Conservation (phyloP, 2,888 invertebrate genomes). For the Limnephilus marmoratus region DNA sequence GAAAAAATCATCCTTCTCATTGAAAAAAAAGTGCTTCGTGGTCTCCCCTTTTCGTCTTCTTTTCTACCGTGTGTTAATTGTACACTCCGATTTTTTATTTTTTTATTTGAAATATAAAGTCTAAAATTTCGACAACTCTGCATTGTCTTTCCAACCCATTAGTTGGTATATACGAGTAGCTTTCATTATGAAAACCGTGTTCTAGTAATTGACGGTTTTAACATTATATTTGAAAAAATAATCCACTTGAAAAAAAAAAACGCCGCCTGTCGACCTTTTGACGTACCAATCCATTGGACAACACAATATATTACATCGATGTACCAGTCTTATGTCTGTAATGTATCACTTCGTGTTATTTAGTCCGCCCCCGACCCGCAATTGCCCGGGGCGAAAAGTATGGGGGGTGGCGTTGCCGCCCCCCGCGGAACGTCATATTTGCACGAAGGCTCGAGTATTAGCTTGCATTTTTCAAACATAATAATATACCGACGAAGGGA, state of each 20-base stretch:
- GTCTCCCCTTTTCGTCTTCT: no score
- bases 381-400: slow-evolving; percentile 6
- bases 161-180: no score
- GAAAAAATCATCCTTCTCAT: no score
- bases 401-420: background rate
- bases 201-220: background rate
- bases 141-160: no score
- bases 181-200: no score
- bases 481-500: background rate
- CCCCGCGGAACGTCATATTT: slow-evolving; percentile 2
- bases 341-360: background rate
- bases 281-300: background rate
- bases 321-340: background rate
- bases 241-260: background rate
- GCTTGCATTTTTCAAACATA: background rate
- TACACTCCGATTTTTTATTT: no score
- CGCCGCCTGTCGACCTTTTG: background rate
- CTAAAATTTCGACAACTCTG: no score
- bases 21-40: no score
- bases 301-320: no score
- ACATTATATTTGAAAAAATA: background rate
- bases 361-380: background rate
- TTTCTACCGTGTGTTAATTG: no score
- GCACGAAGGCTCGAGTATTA: background rate
- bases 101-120: no score